Evolutionary conservation across 2,113 vertebrate genomes (phyloP).

Genomic region (Aphyosemion australe): DNA sequence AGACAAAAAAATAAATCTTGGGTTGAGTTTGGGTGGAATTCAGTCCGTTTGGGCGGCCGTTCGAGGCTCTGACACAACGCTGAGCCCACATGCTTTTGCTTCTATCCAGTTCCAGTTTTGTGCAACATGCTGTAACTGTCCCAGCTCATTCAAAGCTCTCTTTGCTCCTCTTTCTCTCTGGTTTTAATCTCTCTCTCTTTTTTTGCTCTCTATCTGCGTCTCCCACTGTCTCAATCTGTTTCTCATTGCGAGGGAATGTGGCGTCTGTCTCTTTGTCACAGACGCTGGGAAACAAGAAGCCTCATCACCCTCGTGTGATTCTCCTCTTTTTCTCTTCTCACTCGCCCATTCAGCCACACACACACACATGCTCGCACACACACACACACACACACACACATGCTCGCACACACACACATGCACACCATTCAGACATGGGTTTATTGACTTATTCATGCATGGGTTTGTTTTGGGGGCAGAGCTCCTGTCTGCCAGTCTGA

Average conservation of each 20-base stretch:
- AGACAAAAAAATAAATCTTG: no score
- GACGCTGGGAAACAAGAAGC: slow-evolving; percentile 60
- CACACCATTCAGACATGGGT: slow-evolving; percentile 44
- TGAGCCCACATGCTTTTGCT: no score
- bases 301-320: slow-evolving; percentile 53
- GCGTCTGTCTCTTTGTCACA: slow-evolving; percentile 75
- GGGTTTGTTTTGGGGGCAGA: slow-evolving; percentile 75
- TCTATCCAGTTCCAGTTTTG: no score
- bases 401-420: slow-evolving; percentile 26
- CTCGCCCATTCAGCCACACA: neutral
- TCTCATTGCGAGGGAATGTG: slow-evolving; percentile 76
- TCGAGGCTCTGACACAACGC: no score
- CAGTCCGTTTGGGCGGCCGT: no score
- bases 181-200: slow-evolving; percentile 38
- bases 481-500: slow-evolving; percentile 69
- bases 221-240: slow-evolving; percentile 53
- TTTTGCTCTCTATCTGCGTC: slow-evolving; percentile 17
- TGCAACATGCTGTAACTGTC: no score
- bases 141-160: no score
- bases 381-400: slow-evolving; percentile 25
- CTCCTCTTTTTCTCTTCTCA: slow-evolving; percentile 25
- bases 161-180: slow-evolving; percentile 13
- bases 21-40: no score
- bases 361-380: slow-evolving; percentile 13
- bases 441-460: slow-evolving; percentile 80